A percentile compares a stretch with the other conserved stretches of the same genome.
Conservation (phyloP, 35 echinoderm and acorn worm species). For the Hemicentrotus pulcherrimus region DNA sequence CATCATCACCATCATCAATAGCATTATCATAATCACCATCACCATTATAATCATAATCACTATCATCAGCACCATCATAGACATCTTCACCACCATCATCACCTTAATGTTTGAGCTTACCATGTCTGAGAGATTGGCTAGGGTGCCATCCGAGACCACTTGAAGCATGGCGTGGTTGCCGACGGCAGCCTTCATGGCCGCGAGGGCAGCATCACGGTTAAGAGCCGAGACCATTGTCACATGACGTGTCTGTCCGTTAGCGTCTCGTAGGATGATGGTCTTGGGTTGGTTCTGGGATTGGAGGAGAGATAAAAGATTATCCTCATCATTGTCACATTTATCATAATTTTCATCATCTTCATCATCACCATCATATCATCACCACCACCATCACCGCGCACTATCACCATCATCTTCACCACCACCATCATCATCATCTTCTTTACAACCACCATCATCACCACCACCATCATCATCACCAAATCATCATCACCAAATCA, state of each 20-base stretch:
- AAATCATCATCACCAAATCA: not conserved
- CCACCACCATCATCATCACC: not conserved
- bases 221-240: constrained; percentile 68
- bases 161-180: constrained; percentile 63
- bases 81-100: too few relatives aligned
- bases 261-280: constrained; percentile 43
- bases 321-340: too few relatives aligned
- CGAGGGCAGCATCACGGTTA: constrained; percentile 74
- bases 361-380: not conserved
- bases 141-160: constrained; percentile 51
- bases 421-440: not conserved
- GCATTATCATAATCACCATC: too few relatives aligned
- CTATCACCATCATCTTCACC: not conserved
- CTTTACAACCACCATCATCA: too few relatives aligned
- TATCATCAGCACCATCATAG: too few relatives aligned
- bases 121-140: constrained; percentile 16
- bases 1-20: too few relatives aligned
- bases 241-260: constrained; percentile 16
- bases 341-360: not conserved
- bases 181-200: constrained; percentile 78
- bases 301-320: not conserved
- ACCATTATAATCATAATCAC: too few relatives aligned
- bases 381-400: not conserved
- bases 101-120: not conserved
- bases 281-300: constrained; percentile 7